Base-by-base conservation (phyloP, 1,140 invertebrate species). In the Lepidostoma basale region DNA sequence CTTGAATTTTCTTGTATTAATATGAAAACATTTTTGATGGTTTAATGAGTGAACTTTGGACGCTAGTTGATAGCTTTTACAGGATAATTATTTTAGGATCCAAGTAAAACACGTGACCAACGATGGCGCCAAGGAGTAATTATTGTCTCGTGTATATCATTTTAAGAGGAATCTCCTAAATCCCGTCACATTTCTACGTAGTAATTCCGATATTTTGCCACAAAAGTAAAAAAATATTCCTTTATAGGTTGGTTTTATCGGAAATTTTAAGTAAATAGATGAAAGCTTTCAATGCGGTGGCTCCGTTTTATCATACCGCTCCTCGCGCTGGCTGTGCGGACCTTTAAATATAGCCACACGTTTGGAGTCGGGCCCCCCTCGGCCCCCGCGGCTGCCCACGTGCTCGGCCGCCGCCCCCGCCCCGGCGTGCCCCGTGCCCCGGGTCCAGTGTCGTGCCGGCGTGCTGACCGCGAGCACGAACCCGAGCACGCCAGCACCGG, bases 381-480 rank as follows among this genome's bases (percentile, higher is more conserved):
- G 33, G 33, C 36, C 56, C 56, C 56, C 56, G 56, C 56, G 56
- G 16, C 56, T 60, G 56, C 56, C 56, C 60, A 62, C 60, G 60
- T 62, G 60, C 26, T 42, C 44, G 42, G 42, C 26, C 47, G 60
- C 60, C 12, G 44, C 10, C 36, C 36, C 23, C 22, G 23, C 56
- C 26, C 9, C 42, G 30, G 5, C 30, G 30, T 44, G 42, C n/a
- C n/a, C 56, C 56, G 22, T 40, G 30, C 56, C 39, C 33, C 33
- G 14, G 52, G 9, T 42, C 36, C 56, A 60, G 56, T 60, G 39
- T 40, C 56, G 56, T 40, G 56, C 56, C 39, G 56, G 22, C 56
- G 56, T 60, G 56, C 56, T 42, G 36, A 26, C 36, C 33, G 56
- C 56, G 33, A 42, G 56, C 56, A 60, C 56, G 56, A 42, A 39